These are phyloP conservation scores for Syngnathus rostellatus DNA, from an alignment of 2,797 vertebrate genomes.

Conservation along the genomic window DNA sequence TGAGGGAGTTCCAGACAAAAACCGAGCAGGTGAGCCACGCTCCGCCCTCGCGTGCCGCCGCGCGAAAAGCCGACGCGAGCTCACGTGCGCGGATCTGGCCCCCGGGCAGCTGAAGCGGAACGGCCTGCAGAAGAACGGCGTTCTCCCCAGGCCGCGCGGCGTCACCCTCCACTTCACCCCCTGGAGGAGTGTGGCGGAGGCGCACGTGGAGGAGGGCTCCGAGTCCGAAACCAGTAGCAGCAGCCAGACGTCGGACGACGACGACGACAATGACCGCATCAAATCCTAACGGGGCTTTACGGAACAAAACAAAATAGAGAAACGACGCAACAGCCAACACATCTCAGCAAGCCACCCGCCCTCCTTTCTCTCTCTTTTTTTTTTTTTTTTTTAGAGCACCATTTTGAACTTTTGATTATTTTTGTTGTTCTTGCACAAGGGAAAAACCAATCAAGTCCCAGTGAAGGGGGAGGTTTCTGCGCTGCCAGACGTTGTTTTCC, in stretches of 20 bases:
- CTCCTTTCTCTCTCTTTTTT: slow-evolving; percentile 57
- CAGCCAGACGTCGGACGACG: slow-evolving; percentile 94
- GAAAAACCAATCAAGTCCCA: slow-evolving; percentile 88
- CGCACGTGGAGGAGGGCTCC: slow-evolving; percentile 82
- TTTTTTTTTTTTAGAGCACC: slow-evolving; percentile 68
- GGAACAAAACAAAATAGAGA: slow-evolving; percentile 52
- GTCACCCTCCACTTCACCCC: slow-evolving; percentile 85
- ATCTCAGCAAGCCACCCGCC: slow-evolving; percentile 59
- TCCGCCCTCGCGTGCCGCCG: background rate
- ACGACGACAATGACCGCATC: slow-evolving; percentile 70
- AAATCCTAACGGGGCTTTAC: slow-evolving; percentile 74
- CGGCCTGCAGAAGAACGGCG: slow-evolving; percentile 86
- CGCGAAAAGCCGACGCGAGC: too few species aligned
- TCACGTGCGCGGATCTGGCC: background rate
- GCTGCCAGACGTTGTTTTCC: slow-evolving; percentile 69
- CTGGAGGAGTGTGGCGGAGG: slow-evolving; percentile 90
- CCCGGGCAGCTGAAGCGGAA: slow-evolving; percentile 84
- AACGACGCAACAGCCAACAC: slow-evolving; percentile 50
- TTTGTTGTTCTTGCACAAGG: slow-evolving; percentile 84
- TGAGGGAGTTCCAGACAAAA: slow-evolving; percentile 96
- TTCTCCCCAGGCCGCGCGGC: slow-evolving; percentile 76
- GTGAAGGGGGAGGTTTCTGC: slow-evolving; percentile 70
- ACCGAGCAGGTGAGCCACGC: slow-evolving; percentile 81
- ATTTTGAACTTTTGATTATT: slow-evolving; percentile 60
- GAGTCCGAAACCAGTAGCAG: slow-evolving; percentile 93